phyloP scores from a whole-genome alignment of 2,797 vertebrate species.

The Sebastes wilsoni region DNA sequence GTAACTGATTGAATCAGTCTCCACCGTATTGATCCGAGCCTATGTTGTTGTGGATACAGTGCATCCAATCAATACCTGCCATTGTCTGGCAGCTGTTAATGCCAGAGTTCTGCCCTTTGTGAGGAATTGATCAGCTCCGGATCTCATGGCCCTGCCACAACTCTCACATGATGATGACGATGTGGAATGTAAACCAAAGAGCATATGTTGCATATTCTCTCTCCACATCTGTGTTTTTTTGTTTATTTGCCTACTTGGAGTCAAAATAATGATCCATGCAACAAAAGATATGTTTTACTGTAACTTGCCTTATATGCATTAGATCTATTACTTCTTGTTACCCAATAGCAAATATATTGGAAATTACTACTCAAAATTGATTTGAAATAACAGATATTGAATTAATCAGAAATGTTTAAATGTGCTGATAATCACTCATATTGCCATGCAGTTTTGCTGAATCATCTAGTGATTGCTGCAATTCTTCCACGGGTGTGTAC shows the following conservation, averaged over 20 bases:
- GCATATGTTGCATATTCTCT: neutral
- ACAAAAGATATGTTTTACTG: neutral
- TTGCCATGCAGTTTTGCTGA: neutral
- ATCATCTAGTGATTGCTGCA: neutral
- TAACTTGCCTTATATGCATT: neutral
- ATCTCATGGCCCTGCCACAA: neutral
- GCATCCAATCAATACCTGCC: constrained; percentile 40
- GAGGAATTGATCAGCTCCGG: constrained; percentile 53
- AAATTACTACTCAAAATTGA: neutral
- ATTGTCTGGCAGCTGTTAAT: constrained; percentile 40
- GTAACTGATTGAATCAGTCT: constrained; percentile 36
- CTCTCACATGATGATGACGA: constrained; percentile 19
- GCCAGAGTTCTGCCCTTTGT: constrained; percentile 36
- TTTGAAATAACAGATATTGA: neutral
- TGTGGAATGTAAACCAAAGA: constrained; percentile 21
- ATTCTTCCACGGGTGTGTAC: neutral
- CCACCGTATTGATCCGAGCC: constrained; percentile 46
- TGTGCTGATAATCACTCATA: neutral
- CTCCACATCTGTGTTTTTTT: neutral
- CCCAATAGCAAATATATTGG: neutral
- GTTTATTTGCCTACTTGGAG: neutral
- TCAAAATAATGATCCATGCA: neutral
- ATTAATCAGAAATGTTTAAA: neutral
- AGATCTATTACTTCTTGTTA: neutral
- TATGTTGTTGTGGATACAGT: constrained; percentile 29